Evolutionary conservation across 2,113 vertebrate species (phyloP).

Genomic region (Eleginops maclovinus): DNA sequence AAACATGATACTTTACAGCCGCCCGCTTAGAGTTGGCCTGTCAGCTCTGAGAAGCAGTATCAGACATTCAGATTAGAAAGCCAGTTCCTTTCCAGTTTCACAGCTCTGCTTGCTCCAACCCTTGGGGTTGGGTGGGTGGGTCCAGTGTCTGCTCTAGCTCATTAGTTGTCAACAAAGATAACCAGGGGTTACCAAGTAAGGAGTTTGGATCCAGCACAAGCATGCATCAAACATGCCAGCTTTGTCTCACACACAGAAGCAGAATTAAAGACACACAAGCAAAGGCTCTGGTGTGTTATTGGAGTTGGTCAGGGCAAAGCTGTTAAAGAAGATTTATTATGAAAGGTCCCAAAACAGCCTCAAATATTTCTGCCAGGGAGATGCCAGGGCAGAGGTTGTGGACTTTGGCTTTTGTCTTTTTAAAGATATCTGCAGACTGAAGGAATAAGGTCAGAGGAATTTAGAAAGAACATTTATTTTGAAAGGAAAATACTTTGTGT

Average conservation of each 20-base stretch:
- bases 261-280: conserved; percentile 32
- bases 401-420: conserved; percentile 30
- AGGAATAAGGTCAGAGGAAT: conserved; percentile 2
- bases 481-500: neutral
- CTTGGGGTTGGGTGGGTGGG: conserved; percentile 17
- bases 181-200: conserved; percentile 49
- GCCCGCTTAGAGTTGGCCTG: neutral
- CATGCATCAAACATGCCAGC: neutral
- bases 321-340: conserved; percentile 42
- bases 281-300: conserved; percentile 21
- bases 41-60: neutral
- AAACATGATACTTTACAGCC: neutral
- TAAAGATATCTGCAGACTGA: conserved; percentile 26
- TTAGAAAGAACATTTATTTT: neutral
- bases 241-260: neutral
- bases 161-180: conserved; percentile 59
- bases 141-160: conserved; percentile 35
- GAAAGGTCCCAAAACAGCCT: conserved; percentile 3
- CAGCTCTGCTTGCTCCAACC: conserved; percentile 14
- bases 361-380: neutral
- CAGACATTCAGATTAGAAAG: neutral
- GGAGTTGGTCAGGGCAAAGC: neutral
- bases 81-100: neutral
- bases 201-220: conserved; percentile 26
- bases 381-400: conserved; percentile 5